Base-by-base conservation (phyloP, 1,140 invertebrate species). In the Apis dorsata region DNA sequence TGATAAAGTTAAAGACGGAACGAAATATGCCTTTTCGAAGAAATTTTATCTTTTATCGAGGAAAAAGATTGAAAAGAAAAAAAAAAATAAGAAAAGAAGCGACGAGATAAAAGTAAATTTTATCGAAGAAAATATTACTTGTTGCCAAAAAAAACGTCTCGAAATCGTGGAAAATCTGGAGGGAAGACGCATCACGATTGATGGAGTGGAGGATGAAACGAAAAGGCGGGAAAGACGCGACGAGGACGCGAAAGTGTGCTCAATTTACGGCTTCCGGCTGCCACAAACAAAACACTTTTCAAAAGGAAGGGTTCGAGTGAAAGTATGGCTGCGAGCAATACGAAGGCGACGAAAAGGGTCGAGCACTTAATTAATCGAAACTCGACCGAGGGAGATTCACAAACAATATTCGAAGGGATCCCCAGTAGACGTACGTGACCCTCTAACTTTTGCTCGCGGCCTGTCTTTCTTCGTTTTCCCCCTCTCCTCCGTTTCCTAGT, bases 281-380 rank as follows among this genome's bases (percentile, higher is more conserved):
- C 66, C 66, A 70, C 81, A 83, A 79, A 80, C 72, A 85, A 76
- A 81, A 81, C 83, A 85, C 83, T 76, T 85, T 85, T 76, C 51
- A 75, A 53, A 68, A 69, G 57, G 65, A 59, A 60, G 55, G 72
- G 72, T 49, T 57, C 19, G 71, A 81, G 49, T 62, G 28, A 62
- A 81, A 85, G 72, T 75, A 73, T 70, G 66, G 57, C 83, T 53
- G 53, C n/a, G 13, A 72, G 83, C 49, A 10, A 19, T 69, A 78
- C 81, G 79, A n/a, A n/a, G 57, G 19, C 70, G 49, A 34, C 81
- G 69, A 83, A 85, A 85, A 59, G 80, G 81, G 80, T 85, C 65
- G 74, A 68, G 81, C 80, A 83, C 84, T 85, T 85, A 85, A 85
- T 85, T 85, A 85, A 85, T 85, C 84, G 84, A 83, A 83, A 82